A percentile compares a stretch with the other conserved stretches of the same genome.
Evolutionary conservation across 2,797 vertebrate genomes (phyloP).

Genomic region (Anguilla megastoma): DNA sequence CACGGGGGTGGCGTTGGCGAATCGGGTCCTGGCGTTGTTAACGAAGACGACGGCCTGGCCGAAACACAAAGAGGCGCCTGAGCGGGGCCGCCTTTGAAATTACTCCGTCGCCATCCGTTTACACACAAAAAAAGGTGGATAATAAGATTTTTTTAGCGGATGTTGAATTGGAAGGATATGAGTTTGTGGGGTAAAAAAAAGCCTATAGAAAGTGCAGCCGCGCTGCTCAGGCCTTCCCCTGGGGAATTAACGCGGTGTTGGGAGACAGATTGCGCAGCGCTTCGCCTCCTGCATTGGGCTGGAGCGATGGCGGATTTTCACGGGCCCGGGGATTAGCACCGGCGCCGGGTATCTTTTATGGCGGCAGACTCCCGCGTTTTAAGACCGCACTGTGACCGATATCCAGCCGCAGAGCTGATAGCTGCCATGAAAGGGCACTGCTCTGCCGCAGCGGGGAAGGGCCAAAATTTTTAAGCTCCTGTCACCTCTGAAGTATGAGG

Average conservation of each 20-base stretch:
- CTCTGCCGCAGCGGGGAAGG: slow-evolving; percentile 66
- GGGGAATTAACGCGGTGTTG: slow-evolving; percentile 69
- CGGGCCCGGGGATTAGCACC: slow-evolving; percentile 73
- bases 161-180: slow-evolving; percentile 62
- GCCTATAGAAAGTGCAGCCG: slow-evolving; percentile 63
- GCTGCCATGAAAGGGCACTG: slow-evolving; percentile 72
- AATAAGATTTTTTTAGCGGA: slow-evolving; percentile 39
- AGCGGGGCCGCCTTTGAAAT: slow-evolving; percentile 68
- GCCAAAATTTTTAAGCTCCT: not conserved
- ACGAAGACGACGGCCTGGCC: slow-evolving; percentile 63
- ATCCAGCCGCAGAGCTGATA: slow-evolving; percentile 78
- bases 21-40: slow-evolving; percentile 70
- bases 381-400: slow-evolving; percentile 77
- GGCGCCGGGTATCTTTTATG: slow-evolving; percentile 76
- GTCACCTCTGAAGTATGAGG: not conserved
- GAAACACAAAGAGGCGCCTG: slow-evolving; percentile 63
- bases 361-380: slow-evolving; percentile 65
- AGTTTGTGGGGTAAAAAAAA: slow-evolving; percentile 50
- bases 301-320: slow-evolving; percentile 70
- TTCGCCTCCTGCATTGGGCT: slow-evolving; percentile 56
- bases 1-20: slow-evolving; percentile 56
- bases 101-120: slow-evolving; percentile 65
- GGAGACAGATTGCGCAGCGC: slow-evolving; percentile 41
- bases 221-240: slow-evolving; percentile 61
- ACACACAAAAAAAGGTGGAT: slow-evolving; percentile 55